A percentile compares a stretch with the other conserved stretches of the same genome.
These are phyloP conservation scores for Heterodera schachtii DNA, from an alignment of 1,140 invertebrate genomes.

Conservation along the genomic window DNA sequence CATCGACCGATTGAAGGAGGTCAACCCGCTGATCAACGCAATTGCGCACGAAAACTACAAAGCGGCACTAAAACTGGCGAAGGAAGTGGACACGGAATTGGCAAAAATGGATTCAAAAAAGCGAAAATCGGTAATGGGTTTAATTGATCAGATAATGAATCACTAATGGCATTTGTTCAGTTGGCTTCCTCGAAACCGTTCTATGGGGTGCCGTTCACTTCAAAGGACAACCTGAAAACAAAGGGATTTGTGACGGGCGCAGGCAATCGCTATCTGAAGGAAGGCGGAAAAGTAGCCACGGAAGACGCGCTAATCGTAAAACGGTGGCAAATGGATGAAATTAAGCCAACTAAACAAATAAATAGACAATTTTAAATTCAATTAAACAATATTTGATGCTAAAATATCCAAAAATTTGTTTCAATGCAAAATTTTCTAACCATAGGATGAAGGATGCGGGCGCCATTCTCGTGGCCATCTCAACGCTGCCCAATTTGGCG, in stretches of 20 bases:
- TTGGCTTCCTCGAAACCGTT: conserved; percentile 44
- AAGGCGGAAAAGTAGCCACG: neutral
- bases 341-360: no score
- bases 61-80: conserved; percentile 42
- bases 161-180: neutral
- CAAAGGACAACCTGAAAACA: conserved; percentile 55
- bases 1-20: conserved; percentile 53
- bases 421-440: neutral
- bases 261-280: conserved; percentile 8
- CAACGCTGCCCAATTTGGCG: conserved; percentile 19
- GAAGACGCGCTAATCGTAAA: neutral
- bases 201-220: conserved; percentile 58
- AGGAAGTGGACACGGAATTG: conserved; percentile 59
- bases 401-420: no score
- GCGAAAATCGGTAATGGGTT: conserved; percentile 23
- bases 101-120: conserved; percentile 21
- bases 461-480: conserved; percentile 19
- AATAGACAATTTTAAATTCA: no score
- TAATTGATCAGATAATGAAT: neutral
- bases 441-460: conserved; percentile 6
- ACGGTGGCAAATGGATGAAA: no score
- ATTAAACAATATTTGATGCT: no score
- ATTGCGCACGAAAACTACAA: conserved; percentile 55
- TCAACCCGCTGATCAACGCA: conserved; percentile 55
- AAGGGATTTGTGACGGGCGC: conserved; percentile 32